These are phyloP conservation scores for Semicossyphus pulcher DNA, from an alignment of 2,113 vertebrate species.

Conservation along the genomic window DNA sequence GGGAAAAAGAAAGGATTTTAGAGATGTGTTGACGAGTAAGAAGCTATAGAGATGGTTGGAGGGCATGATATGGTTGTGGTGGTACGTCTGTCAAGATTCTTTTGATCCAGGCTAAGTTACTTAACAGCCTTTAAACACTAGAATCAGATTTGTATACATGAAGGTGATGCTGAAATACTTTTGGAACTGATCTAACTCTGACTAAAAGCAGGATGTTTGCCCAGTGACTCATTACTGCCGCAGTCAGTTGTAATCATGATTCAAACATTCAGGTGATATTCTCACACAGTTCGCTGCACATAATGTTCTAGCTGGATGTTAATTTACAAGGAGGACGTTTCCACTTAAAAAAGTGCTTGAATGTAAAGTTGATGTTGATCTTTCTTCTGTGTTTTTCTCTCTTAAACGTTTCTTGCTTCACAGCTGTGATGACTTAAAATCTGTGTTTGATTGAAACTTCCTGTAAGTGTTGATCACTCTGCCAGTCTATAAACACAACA, in stretches of 20 bases:
- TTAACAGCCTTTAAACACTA: not conserved
- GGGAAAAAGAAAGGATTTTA: conserved; percentile 33
- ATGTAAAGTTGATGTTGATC: no score
- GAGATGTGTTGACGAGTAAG: conserved; percentile 27
- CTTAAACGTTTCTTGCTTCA: no score
- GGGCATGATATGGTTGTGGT: not conserved
- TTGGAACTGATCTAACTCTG: not conserved
- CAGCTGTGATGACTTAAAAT: not conserved
- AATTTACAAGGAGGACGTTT: not conserved
- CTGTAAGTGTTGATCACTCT: conserved; percentile 2
- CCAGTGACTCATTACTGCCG: not conserved
- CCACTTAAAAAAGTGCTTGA: no score
- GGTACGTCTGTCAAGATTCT: not conserved
- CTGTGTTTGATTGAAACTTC: not conserved
- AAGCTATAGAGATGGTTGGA: conserved; percentile 33
- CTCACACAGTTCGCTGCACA: not conserved
- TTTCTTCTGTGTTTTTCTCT: no score
- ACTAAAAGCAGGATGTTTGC: not conserved
- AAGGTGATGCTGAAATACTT: not conserved
- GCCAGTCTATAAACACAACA: not conserved
- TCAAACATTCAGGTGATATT: not conserved
- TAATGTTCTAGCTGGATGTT: not conserved
- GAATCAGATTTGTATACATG: not conserved
- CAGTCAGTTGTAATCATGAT: not conserved
- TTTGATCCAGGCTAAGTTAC: not conserved